Percentiles rank a stretch among this genome's conserved stretches.
These are phyloP conservation scores for Drosophila atripex DNA, from an alignment of 2,888 invertebrate genomes.

Conservation along the genomic window DNA sequence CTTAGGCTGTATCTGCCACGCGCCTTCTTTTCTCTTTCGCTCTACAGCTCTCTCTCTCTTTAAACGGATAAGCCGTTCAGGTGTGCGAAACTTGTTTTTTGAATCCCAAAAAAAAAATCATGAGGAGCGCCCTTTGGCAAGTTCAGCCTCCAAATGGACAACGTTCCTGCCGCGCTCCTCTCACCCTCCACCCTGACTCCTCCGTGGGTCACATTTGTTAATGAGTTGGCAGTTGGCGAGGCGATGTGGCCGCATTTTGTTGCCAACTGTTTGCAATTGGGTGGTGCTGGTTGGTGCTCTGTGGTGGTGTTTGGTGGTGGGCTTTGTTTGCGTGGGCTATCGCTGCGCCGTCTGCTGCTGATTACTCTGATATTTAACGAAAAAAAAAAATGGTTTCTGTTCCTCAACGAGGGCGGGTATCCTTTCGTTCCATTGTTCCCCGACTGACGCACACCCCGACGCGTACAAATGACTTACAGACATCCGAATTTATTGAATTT, in stretches of 20 bases:
- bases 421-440: slow-evolving; percentile 1
- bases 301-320: slow-evolving; percentile 20
- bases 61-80: slow-evolving; percentile 27
- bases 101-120: slow-evolving; percentile 31
- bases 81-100: slow-evolving; percentile 65
- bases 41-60: neutral
- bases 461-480: slow-evolving; percentile 51
- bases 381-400: slow-evolving; percentile 44
- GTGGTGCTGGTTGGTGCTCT: slow-evolving; percentile 61
- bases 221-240: slow-evolving; percentile 54
- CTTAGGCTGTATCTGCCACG: neutral
- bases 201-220: slow-evolving; percentile 52
- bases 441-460: slow-evolving; percentile 31
- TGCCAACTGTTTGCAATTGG: slow-evolving; percentile 59
- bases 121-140: slow-evolving; percentile 5
- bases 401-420: slow-evolving; percentile 27
- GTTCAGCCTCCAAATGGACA: slow-evolving; percentile 1
- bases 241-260: slow-evolving; percentile 26
- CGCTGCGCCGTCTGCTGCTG: slow-evolving; percentile 29
- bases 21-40: slow-evolving; percentile 5
- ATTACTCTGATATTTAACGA: slow-evolving; percentile 43
- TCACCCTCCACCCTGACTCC: neutral
- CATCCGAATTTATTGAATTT: slow-evolving; percentile 54
- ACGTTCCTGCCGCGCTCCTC: neutral
- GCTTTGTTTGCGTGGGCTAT: slow-evolving; percentile 38